Base-by-base conservation (phyloP, 2,113 vertebrate genomes). In the Bubo scandiacus region DNA sequence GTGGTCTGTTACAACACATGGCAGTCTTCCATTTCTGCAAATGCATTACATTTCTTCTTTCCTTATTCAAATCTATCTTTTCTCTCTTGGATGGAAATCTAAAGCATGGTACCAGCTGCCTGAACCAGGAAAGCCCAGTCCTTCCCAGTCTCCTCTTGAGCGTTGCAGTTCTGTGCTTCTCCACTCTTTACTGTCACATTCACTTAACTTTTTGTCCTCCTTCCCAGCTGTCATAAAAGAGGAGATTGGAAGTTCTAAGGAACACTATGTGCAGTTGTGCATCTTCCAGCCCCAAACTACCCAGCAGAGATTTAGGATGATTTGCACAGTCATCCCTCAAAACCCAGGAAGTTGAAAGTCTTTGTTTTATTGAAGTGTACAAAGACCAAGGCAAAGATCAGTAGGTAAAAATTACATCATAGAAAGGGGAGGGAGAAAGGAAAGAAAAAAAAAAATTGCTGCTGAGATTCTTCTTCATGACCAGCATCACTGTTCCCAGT, bases 401-500 rank as follows among this genome's bases (percentile, higher is more conserved):
- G 36, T 14, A 54, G 54, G 40, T 15, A 38, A 88, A 81, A 85
- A 49, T 7, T 57, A 16, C 14, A 17, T 58, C 14, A 74, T 5
- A 66, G 38, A 66, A 94, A 66, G 25, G 3, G 5, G 11, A 45
- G 12, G 11, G 3, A 40, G 34, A 22, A 43, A 29, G 15, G 15
- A 26, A 49, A 66, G 4, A 49, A 51, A 36, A 59, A 23, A 5
- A 1, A 0, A 1, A 10, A n/a, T 3, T 19, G 20, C 25, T 73
- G 12, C 55, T 65, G 61, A 59, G 30, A 54, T 68, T 68, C 21
- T 32, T 79, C 43, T n/a, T 29, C 55, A 20, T 27, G 30, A n/a
- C 16, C 49, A 80, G 5, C 51, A 59, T 9, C 43, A 12, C 14
- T 59, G 8, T 15, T 55, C 17, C 47, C 36, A 51, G 11, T 29